phyloP scores from a whole-genome alignment of 2,888 invertebrate genomes.

The Acleris sparsana region DNA sequence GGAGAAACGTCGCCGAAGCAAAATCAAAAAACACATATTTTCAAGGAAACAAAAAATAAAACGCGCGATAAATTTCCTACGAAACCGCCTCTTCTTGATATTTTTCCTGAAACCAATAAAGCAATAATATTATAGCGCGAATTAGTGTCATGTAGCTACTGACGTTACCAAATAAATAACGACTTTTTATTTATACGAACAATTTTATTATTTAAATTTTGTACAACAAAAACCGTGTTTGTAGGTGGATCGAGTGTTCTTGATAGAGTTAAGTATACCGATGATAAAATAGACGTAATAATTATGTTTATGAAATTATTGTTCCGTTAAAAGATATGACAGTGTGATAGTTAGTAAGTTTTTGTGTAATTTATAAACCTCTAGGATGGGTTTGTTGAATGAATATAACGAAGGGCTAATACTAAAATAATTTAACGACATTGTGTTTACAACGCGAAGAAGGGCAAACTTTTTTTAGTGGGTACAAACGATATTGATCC shows the following conservation, averaged over 20 bases:
- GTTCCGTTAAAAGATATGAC: constrained; percentile 1
- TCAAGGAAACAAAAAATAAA: constrained; percentile 74
- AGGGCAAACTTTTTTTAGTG: constrained; percentile 1
- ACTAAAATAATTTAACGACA: constrained; percentile 22
- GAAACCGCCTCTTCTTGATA: constrained; percentile 68
- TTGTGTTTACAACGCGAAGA: constrained; percentile 2
- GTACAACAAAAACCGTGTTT: constrained; percentile 74
- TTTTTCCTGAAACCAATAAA: constrained; percentile 70
- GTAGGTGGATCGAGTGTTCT: constrained; percentile 46
- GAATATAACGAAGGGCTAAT: constrained; percentile 14
- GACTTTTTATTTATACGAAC: constrained; percentile 65
- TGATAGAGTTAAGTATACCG: constrained; percentile 47
- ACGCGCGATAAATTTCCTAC: constrained; percentile 67
- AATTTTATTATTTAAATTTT: constrained; percentile 63
- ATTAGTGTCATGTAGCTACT: constrained; percentile 61
- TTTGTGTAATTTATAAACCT: constrained; percentile 11
- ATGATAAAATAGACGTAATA: constrained; percentile 33
- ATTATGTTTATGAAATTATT: constrained; percentile 15
- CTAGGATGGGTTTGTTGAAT: constrained; percentile 10
- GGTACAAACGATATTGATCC: constrained; percentile 21
- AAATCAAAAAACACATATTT: constrained; percentile 52
- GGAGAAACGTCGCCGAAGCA: constrained; percentile 44
- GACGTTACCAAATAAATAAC: constrained; percentile 64
- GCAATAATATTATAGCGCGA: constrained; percentile 75
- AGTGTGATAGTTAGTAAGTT: not conserved